These are phyloP conservation scores for Epinephelus fuscoguttatus DNA, from an alignment of 2,113 vertebrate genomes.

Conservation along the genomic window DNA sequence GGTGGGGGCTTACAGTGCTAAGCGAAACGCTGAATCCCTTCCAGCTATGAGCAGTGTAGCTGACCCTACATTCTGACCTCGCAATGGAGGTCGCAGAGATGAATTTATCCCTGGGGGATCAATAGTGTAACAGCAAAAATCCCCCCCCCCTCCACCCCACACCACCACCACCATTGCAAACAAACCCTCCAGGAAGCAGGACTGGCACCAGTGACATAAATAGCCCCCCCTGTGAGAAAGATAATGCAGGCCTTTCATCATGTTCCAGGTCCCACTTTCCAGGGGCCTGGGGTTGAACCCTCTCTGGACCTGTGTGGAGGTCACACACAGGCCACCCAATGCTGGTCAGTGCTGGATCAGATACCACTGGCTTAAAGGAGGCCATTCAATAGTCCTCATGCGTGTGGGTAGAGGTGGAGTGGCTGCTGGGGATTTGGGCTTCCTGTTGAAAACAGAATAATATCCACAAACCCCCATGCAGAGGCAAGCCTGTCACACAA, in stretches of 20 bases:
- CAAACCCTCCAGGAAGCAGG: constrained; percentile 45
- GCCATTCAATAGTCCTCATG: constrained; percentile 47
- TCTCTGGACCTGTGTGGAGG: constrained; percentile 40
- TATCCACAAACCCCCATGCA: constrained; percentile 35
- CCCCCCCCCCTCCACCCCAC: background rate
- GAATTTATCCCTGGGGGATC: constrained; percentile 53
- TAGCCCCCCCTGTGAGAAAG: constrained; percentile 38
- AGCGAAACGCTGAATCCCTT: constrained; percentile 27
- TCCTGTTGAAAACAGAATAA: constrained; percentile 60
- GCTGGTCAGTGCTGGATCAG: constrained; percentile 39
- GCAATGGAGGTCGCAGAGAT: constrained; percentile 52
- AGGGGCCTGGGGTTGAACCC: constrained; percentile 51
- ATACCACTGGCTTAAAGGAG: constrained; percentile 56
- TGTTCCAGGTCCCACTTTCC: constrained; percentile 54
- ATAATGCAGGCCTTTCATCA: constrained; percentile 70
- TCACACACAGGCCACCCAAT: constrained; percentile 42
- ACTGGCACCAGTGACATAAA: constrained; percentile 54
- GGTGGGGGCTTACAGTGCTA: constrained; percentile 1
- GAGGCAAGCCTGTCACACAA: constrained; percentile 65
- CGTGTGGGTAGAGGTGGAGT: constrained; percentile 31
- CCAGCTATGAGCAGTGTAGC: constrained; percentile 11
- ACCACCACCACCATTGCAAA: constrained; percentile 5
- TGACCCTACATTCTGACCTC: constrained; percentile 42
- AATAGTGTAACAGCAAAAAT: constrained; percentile 37
- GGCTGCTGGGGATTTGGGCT: constrained; percentile 60